Evolutionary conservation across 2,888 invertebrate species (phyloP).

Genomic region (Ectemnius continuus): DNA sequence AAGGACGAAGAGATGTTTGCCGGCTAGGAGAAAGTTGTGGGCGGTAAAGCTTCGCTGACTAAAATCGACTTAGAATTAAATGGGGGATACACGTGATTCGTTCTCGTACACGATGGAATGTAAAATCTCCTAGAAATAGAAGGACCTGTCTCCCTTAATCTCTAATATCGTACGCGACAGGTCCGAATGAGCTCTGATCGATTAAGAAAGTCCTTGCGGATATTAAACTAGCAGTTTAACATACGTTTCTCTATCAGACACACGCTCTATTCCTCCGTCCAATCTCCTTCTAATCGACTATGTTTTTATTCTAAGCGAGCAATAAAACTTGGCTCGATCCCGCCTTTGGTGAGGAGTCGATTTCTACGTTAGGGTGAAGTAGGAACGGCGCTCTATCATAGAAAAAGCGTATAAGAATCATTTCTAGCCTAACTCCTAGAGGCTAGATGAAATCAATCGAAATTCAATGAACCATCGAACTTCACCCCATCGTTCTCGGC

Average conservation of each 20-base stretch:
- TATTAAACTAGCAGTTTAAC: no score
- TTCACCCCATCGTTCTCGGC: not conserved
- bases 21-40: slow-evolving; percentile 1
- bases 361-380: not conserved
- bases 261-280: not conserved
- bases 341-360: slow-evolving; percentile 3
- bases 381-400: not conserved
- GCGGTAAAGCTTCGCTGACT: slow-evolving; percentile 19
- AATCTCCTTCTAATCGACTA: no score
- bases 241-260: not conserved
- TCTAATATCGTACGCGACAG: no score
- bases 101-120: slow-evolving; percentile 68
- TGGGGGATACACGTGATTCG: slow-evolving; percentile 33
- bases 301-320: no score
- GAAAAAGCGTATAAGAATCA: not conserved
- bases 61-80: slow-evolving; percentile 45
- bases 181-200: no score
- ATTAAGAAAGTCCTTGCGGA: no score
- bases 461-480: not conserved
- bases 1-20: slow-evolving; percentile 62
- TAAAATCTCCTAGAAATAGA: slow-evolving; percentile 56
- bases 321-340: not conserved
- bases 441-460: not conserved
- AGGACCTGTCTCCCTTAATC: no score
- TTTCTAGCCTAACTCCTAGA: not conserved